Conservation (phyloP, 2,113 vertebrate species). For the Asarcornis scutulata region DNA sequence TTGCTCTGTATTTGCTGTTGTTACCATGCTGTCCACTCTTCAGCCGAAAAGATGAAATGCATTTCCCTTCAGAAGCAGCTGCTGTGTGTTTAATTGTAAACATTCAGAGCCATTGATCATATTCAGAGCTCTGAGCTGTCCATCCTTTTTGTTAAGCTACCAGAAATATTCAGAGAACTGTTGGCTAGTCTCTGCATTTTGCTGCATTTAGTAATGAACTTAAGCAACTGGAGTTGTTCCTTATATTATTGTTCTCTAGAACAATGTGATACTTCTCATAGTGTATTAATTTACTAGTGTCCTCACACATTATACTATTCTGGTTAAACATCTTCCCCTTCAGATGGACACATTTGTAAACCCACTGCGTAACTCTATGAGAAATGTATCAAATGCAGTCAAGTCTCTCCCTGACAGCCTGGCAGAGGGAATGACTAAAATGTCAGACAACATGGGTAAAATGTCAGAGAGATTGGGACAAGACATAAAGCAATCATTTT, state of each 20-base stretch:
- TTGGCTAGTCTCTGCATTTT: background rate
- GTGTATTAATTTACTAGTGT: slow-evolving; percentile 31
- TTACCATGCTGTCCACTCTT: background rate
- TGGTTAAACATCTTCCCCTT: slow-evolving; percentile 74
- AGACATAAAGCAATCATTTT: slow-evolving; percentile 96
- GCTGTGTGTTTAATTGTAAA: background rate
- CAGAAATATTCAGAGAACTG: too few relatives aligned
- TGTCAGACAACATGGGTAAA: slow-evolving; percentile 98
- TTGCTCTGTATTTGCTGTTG: slow-evolving; percentile 37
- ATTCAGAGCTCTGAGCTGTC: background rate
- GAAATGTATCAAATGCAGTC: slow-evolving; percentile 97
- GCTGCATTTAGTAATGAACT: background rate
- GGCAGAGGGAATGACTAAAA: slow-evolving; percentile 97
- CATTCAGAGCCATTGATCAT: background rate
- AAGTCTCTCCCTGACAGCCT: slow-evolving; percentile 97
- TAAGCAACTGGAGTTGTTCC: background rate
- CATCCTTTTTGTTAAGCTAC: too few relatives aligned
- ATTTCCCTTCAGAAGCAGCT: background rate
- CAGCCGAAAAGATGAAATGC: background rate
- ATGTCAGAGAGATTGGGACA: slow-evolving; percentile 97
- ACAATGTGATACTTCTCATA: slow-evolving; percentile 31
- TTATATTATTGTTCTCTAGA: slow-evolving; percentile 5
- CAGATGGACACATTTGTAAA: slow-evolving; percentile 99
- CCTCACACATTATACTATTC: slow-evolving; percentile 59
- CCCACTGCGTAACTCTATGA: slow-evolving; percentile 97